These are phyloP conservation scores for Pangasius djambal DNA, from an alignment of 2,797 vertebrate species.

Conservation along the genomic window DNA sequence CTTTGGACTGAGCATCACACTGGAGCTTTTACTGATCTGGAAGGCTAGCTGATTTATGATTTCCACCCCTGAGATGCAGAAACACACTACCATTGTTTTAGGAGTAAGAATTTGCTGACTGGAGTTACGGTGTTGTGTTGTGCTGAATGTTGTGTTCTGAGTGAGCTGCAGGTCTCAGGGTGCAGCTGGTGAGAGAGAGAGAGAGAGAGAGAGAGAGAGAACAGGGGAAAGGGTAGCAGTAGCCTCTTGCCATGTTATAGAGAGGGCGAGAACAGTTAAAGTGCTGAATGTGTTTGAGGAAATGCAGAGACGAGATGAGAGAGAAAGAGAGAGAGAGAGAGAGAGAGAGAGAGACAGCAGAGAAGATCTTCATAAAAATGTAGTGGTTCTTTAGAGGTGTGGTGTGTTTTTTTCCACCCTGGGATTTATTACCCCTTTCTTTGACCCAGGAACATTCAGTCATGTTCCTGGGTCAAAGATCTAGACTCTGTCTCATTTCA, in stretches of 20 bases:
- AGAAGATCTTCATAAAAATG: background rate
- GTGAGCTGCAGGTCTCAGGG: background rate
- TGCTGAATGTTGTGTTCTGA: background rate
- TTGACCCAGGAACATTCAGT: background rate
- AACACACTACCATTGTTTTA: background rate
- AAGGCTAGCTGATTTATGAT: background rate
- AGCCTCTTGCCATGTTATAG: background rate
- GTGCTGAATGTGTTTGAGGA: background rate
- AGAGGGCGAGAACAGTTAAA: background rate
- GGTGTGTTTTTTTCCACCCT: background rate
- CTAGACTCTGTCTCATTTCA: background rate
- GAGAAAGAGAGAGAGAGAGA: background rate
- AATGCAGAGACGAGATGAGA: background rate
- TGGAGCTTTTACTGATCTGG: background rate
- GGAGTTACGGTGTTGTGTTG: background rate
- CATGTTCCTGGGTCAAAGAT: background rate
- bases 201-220: background rate
- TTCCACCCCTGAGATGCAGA: background rate
- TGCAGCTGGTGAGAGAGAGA: background rate
- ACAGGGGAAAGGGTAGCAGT: background rate
- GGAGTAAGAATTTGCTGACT: conserved; percentile 1
- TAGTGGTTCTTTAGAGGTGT: background rate
- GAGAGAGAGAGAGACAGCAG: background rate
- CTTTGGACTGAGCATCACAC: background rate
- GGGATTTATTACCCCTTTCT: background rate